phyloP scores from a whole-genome alignment of 2,797 vertebrate genomes.

The Siniperca undulata region DNA sequence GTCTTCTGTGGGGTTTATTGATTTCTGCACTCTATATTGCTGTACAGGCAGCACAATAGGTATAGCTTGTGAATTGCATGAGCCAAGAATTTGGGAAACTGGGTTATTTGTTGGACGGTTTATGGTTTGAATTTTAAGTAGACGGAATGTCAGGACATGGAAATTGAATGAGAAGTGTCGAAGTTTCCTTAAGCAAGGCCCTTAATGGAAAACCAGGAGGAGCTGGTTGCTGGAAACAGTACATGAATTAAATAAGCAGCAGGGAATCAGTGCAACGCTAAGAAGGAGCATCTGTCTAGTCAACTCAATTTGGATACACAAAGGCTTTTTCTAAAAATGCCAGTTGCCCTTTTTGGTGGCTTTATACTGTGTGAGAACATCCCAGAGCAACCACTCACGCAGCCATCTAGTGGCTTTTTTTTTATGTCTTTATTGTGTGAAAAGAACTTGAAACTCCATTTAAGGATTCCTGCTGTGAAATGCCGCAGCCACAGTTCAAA shows the following conservation, averaged over 20 bases:
- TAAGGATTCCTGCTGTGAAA: constrained; percentile 58
- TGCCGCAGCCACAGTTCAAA: constrained; percentile 40
- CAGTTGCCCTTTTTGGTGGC: constrained; percentile 55
- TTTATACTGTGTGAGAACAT: constrained; percentile 56
- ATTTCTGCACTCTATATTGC: constrained; percentile 20
- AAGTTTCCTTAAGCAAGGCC: constrained; percentile 6
- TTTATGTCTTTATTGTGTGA: constrained; percentile 45
- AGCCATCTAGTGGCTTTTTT: constrained; percentile 27
- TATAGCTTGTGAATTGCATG: constrained; percentile 16
- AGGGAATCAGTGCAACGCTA: constrained; percentile 19
- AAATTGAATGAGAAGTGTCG: constrained; percentile 22
- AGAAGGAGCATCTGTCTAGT: constrained; percentile 43
- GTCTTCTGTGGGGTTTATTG: constrained; percentile 30
- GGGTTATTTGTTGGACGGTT: constrained; percentile 2
- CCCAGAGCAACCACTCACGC: constrained; percentile 46
- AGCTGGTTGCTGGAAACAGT: constrained; percentile 37
- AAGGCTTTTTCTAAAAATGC: constrained; percentile 29
- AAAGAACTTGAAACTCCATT: constrained; percentile 53
- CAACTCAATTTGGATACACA: constrained; percentile 52
- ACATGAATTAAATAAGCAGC: constrained; percentile 36
- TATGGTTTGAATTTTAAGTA: constrained; percentile 39
- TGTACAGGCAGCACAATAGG: constrained; percentile 16
- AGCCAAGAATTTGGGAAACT: constrained; percentile 11
- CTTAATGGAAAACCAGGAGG: constrained; percentile 11
- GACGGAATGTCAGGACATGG: background rate